Conservation (phyloP, 2,113 vertebrate genomes). For the Cryptomyrus ogoouensis region DNA sequence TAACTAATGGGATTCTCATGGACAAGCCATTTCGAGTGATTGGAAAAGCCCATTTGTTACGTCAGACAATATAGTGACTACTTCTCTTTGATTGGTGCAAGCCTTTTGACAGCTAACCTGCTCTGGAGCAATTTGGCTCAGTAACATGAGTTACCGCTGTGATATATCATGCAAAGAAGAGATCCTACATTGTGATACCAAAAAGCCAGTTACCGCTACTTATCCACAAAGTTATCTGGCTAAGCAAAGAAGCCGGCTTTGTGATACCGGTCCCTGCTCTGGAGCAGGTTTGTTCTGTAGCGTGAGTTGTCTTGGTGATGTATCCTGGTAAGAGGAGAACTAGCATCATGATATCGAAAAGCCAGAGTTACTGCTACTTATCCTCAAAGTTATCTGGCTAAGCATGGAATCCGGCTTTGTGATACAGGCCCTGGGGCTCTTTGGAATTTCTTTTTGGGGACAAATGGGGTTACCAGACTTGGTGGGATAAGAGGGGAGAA, state of each 20-base stretch:
- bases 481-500: background rate
- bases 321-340: background rate
- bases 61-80: background rate
- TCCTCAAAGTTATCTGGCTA: background rate
- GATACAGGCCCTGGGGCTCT: background rate
- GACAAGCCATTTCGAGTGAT: background rate
- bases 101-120: background rate
- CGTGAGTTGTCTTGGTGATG: background rate
- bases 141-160: background rate
- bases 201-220: background rate
- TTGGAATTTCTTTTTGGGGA: background rate
- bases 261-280: background rate
- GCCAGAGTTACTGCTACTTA: background rate
- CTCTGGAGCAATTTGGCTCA: background rate
- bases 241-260: background rate
- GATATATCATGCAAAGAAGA: background rate
- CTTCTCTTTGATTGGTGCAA: background rate
- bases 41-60: background rate
- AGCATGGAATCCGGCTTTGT: background rate
- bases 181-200: background rate
- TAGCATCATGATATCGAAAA: background rate
- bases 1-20: background rate
- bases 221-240: background rate
- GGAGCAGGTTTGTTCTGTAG: background rate
- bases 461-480: background rate